Percentiles rank a stretch among this genome's conserved stretches.
Evolutionary conservation across 2,888 invertebrate species (phyloP).

Genomic region (Sarcophaga carnaria): DNA sequence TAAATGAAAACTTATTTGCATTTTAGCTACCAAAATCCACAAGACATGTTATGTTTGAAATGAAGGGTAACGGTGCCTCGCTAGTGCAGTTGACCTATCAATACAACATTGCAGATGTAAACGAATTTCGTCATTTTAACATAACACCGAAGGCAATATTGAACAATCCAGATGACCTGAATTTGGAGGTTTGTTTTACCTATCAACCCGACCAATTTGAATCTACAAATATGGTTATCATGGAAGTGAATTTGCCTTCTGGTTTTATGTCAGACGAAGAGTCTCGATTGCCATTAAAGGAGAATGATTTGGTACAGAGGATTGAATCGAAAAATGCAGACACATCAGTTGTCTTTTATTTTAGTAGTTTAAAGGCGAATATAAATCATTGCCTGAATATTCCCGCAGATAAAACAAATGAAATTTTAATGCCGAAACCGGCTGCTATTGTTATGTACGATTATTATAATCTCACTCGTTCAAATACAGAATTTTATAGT

Average conservation of each 20-base stretch:
- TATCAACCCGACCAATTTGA: background rate
- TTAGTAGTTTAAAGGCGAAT: background rate
- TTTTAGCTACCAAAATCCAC: slow-evolving; percentile 75
- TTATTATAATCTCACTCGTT: slow-evolving; percentile 91
- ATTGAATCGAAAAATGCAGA: slow-evolving; percentile 21
- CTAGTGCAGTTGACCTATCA: slow-evolving; percentile 88
- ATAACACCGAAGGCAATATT: background rate
- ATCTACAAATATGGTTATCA: slow-evolving; percentile 82
- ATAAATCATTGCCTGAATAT: slow-evolving; percentile 84
- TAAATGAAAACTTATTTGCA: background rate
- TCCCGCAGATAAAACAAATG: slow-evolving; percentile 90
- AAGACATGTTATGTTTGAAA: slow-evolving; percentile 87
- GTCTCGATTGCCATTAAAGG: slow-evolving; percentile 24
- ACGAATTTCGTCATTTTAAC: slow-evolving; percentile 86
- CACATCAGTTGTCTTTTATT: background rate
- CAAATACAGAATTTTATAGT: slow-evolving; percentile 76
- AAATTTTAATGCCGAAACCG: slow-evolving; percentile 92
- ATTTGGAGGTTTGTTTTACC: background rate
- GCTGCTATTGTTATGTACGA: slow-evolving; percentile 93
- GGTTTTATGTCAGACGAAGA: slow-evolving; percentile 84
- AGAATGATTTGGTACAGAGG: background rate
- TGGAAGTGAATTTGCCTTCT: slow-evolving; percentile 92
- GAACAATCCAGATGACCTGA: background rate
- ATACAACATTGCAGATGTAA: slow-evolving; percentile 91
- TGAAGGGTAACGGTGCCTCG: slow-evolving; percentile 90